phyloP scores from a whole-genome alignment of 1,140 invertebrate species.

The Hormaphis cornu region DNA sequence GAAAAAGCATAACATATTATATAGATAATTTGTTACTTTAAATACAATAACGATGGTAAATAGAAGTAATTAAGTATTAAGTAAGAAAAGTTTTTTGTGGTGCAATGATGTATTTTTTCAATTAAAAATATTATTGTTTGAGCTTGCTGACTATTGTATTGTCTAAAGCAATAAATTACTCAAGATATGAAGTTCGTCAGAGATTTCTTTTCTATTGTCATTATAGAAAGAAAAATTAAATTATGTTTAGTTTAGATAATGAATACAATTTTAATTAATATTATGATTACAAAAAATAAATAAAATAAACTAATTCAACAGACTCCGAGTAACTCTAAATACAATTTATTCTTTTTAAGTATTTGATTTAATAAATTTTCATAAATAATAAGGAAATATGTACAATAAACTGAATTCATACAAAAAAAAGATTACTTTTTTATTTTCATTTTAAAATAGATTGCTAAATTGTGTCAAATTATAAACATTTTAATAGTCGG shows the following conservation, averaged over 20 bases:
- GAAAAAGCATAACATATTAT: no score
- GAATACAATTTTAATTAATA: neutral
- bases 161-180: no score
- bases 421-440: neutral
- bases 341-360: neutral
- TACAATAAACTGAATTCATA: conserved; percentile 6
- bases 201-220: no score
- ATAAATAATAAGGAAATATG: neutral
- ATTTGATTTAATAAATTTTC: neutral
- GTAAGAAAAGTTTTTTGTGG: no score
- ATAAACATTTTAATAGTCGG: neutral
- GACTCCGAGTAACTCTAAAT: neutral
- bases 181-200: no score
- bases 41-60: no score
- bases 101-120: no score
- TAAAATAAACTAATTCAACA: neutral
- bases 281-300: neutral
- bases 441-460: neutral
- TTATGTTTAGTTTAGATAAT: neutral
- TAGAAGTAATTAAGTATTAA: no score
- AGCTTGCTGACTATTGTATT: no score
- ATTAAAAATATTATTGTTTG: no score
- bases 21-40: no score
- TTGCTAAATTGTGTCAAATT: neutral
- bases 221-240: no score